Evolutionary conservation across 2,888 invertebrate genomes (phyloP).

Genomic region (Lepidochrysops patricia): DNA sequence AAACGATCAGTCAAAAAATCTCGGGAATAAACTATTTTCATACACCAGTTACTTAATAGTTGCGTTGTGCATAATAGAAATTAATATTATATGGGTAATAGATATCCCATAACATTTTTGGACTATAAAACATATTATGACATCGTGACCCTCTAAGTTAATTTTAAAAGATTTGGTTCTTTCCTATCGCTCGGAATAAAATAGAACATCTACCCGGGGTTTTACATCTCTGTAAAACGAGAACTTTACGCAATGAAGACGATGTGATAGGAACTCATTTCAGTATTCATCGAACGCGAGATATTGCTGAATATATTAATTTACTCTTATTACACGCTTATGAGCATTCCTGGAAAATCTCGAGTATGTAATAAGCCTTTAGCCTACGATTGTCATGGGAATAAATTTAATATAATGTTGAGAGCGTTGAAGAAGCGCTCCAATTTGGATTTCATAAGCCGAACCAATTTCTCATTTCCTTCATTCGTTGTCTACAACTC

Average conservation of each 20-base stretch:
- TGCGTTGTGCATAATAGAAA: too few species aligned
- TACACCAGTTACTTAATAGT: too few species aligned
- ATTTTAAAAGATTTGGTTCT: too few species aligned
- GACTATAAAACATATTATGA: too few species aligned
- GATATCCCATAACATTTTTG: too few species aligned
- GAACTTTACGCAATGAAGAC: background rate
- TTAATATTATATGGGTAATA: too few species aligned
- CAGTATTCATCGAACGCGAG: conserved; percentile 13
- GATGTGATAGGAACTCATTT: conserved; percentile 5
- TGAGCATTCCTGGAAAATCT: conserved; percentile 1
- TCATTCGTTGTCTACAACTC: too few species aligned
- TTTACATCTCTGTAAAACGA: background rate
- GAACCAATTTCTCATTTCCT: too few species aligned
- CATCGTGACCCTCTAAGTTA: too few species aligned
- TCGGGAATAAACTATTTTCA: too few species aligned
- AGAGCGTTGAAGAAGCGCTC: background rate
- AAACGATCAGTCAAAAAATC: too few species aligned
- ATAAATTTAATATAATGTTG: conserved; percentile 3
- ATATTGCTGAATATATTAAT: conserved; percentile 18
- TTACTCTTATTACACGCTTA: conserved; percentile 13
- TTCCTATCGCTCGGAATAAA: too few species aligned
- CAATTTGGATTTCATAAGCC: background rate
- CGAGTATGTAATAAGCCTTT: background rate
- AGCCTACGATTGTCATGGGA: conserved; percentile 4
- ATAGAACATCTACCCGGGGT: background rate